Evolutionary conservation across 2,113 vertebrate genomes (phyloP), one percentile per base, ranked within the genome.

Genomic region (Catharus minimus): DNA sequence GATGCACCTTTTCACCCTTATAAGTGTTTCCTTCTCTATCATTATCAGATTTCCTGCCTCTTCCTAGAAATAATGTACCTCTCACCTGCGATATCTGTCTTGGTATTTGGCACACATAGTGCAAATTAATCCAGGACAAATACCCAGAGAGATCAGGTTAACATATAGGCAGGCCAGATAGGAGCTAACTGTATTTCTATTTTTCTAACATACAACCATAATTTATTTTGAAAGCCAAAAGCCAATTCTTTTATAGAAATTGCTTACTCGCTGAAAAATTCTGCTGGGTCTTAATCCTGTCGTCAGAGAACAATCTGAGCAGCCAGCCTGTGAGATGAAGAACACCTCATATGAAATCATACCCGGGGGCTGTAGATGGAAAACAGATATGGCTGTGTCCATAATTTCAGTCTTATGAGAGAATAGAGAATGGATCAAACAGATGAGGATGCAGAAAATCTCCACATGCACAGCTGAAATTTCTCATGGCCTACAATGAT

Each of bases 211-310:
- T 17, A 50, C 5, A 49, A 6, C 9, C 15, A 24, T 68, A 89
- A 79, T 79, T 91, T 89, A 58, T 87, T 93, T 94, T 93, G 91
- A 92, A 95, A 91, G 50, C 38, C 7, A 72, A 18, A 95, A 91
- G 50, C 38, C 6, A 72, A 18, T 91, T 24, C 57, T 82, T 79
- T 94, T 78, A 68, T 24, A 86, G 53, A 87, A 92, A 83, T 82
- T 79, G 32, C 50, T 82, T 62, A 76, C 38, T 79, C 38, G 32
- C 53, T 84, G 46, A 64, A 82, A 91, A 91, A 86, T 89, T 92
- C 74, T 69, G 4, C 41, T 73, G 75, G 62, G 36, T 91, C 62
- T 89, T 80, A 89, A 89, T 87, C 64, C 43, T 77, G n/a, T 91
- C 82, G 47, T 82, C 47, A 26, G 94, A 94, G 94, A 82, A 50